A percentile compares a stretch with the other conserved stretches of the same genome.
phyloP scores from a whole-genome alignment of 2,888 invertebrate species.

The Chrysopilus asiliformis region DNA sequence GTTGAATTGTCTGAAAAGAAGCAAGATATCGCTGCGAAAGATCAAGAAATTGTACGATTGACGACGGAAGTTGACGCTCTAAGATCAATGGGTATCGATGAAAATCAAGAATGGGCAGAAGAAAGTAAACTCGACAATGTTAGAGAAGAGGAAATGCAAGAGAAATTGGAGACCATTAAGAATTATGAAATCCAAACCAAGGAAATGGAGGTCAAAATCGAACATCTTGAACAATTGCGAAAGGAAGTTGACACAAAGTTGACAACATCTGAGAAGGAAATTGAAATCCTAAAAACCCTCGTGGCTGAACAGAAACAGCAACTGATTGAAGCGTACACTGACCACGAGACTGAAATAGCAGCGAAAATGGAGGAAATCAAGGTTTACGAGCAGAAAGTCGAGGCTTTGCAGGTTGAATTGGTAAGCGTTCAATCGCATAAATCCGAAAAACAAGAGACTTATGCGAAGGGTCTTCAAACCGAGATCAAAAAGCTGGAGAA shows the following conservation, averaged over 20 bases:
- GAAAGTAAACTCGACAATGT: too few species aligned
- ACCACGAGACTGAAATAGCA: constrained; percentile 25
- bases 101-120: too few species aligned
- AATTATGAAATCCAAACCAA: not conserved
- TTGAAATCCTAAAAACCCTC: constrained; percentile 29
- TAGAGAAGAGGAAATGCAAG: not conserved
- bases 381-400: constrained; percentile 30
- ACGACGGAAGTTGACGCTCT: constrained; percentile 36
- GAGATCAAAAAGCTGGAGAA: constrained; percentile 23
- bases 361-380: constrained; percentile 20
- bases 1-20: constrained; percentile 37
- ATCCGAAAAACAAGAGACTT: constrained; percentile 21
- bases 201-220: too few species aligned
- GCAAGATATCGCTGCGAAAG: constrained; percentile 36
- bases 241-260: constrained; percentile 24
- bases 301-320: constrained; percentile 34
- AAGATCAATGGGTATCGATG: constrained; percentile 34
- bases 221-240: constrained; percentile 23
- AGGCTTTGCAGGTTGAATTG: constrained; percentile 35
- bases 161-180: constrained; percentile 11
- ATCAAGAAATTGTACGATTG: constrained; percentile 38
- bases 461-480: constrained; percentile 18
- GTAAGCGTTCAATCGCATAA: constrained; percentile 38
- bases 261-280: constrained; percentile 27
- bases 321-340: constrained; percentile 30